Evolutionary conservation across 1,140 invertebrate species (phyloP), one percentile per base, ranked within the genome.

Genomic region (Physella acuta): DNA sequence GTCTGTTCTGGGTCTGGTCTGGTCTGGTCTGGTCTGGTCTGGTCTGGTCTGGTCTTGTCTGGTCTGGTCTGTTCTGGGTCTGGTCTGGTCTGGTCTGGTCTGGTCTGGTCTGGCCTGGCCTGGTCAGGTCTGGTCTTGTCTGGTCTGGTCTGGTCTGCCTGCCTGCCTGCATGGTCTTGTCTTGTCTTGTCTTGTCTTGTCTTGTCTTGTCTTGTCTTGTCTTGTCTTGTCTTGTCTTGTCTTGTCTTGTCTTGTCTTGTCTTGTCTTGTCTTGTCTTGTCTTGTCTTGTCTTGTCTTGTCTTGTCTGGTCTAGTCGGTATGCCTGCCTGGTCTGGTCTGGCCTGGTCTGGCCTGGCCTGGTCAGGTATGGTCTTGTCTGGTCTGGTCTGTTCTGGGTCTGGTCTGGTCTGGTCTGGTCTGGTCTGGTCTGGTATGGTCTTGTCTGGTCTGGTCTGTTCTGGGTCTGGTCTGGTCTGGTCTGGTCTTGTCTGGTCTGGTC

Each of bases 401-500:
- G 17, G 52, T 55, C 52, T 55, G 52, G 52, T 55, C 52, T 55
- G 52, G 52, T 55, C 52, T 55, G 52, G 52, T 55, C 52, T 24
- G 44, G 44, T 49, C 52, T 55, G 52, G 52, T 55, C 52, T 55
- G 52, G 17, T 11, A 14, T n/a, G 8, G 8, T 24, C 52, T 55
- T 8, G 39, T 44, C 39, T 44, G 39, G 39, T 44, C 39, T 20
- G n/a, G n/a, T n/a, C n/a, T n/a, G n/a, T n/a, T n/a, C n/a, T n/a
- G n/a, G n/a, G n/a, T n/a, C 39, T 44, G 39, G 39, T 44, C 39
- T 44, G 39, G 39, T 44, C 39, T 44, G 39, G 39, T 44, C 39
- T 20, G n/a, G n/a, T n/a, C 39, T 44, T 8, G 39, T 44, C 39
- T 20, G 39, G 39, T 44, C 39, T 44, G 39, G 39, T 44, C 39